A percentile compares a stretch with the other conserved stretches of the same genome.
These are phyloP conservation scores for Podarcis cretensis DNA, from an alignment of 2,113 vertebrate genomes.

Conservation along the genomic window DNA sequence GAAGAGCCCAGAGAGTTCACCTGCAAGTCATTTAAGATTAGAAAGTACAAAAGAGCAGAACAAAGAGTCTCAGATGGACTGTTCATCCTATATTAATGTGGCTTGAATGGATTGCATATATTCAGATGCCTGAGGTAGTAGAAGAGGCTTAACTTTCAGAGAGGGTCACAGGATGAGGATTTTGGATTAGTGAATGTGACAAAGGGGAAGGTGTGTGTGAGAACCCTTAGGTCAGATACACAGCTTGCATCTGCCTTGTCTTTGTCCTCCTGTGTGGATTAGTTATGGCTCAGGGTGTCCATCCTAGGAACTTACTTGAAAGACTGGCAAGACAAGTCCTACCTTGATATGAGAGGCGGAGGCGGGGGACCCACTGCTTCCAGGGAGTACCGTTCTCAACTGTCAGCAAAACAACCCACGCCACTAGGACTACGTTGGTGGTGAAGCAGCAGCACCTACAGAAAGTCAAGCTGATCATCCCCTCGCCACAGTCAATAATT, in stretches of 20 bases:
- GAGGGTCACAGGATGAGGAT: neutral
- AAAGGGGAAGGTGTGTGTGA: neutral
- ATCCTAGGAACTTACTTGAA: neutral
- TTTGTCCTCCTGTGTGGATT: neutral
- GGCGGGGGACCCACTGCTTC: constrained; percentile 61
- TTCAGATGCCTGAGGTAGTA: neutral
- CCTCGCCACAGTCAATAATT: neutral
- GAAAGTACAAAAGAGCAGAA: neutral
- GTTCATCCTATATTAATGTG: neutral
- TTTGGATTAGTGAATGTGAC: neutral
- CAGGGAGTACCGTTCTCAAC: constrained; percentile 29
- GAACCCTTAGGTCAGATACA: neutral
- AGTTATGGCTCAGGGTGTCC: neutral
- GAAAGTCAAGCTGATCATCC: neutral
- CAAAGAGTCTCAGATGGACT: neutral
- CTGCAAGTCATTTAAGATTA: neutral
- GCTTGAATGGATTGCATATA: neutral
- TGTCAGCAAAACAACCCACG: constrained; percentile 46
- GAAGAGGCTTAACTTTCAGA: neutral
- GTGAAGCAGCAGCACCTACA: neutral
- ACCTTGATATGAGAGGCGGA: constrained; percentile 75
- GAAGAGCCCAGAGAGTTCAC: neutral
- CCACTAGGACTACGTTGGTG: constrained; percentile 13
- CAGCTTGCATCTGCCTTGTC: neutral
- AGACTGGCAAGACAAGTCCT: constrained; percentile 12